phyloP scores from a whole-genome alignment of 2,888 invertebrate genomes.

The Acronicta alni region DNA sequence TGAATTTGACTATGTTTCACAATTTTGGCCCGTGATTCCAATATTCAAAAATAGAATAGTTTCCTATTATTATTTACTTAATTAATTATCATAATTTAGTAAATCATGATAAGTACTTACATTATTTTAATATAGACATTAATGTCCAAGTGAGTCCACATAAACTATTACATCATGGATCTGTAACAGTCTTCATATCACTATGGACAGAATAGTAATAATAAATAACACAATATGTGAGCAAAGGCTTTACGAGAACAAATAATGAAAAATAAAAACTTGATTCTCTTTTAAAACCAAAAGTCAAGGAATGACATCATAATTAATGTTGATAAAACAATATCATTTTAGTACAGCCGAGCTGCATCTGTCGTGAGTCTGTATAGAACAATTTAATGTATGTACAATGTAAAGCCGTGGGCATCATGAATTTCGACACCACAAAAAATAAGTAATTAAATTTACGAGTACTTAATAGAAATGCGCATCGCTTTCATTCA shows the following conservation, averaged over 20 bases:
- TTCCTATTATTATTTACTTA: conserved; percentile 60
- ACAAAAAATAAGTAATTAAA: conserved; percentile 34
- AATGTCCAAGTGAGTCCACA: conserved; percentile 59
- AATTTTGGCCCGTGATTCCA: conserved; percentile 86
- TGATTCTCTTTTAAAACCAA: conserved; percentile 63
- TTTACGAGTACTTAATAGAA: conserved; percentile 42
- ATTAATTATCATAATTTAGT: conserved; percentile 61
- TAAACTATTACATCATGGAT: conserved; percentile 64
- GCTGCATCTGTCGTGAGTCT: conserved; percentile 38
- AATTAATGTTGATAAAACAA: conserved; percentile 56
- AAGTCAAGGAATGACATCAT: conserved; percentile 73
- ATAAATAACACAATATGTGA: conserved; percentile 83
- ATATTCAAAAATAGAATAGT: conserved; percentile 73
- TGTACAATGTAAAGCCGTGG: conserved; percentile 49
- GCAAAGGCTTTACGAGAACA: conserved; percentile 74
- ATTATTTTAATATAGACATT: conserved; percentile 58
- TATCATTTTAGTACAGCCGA: conserved; percentile 50
- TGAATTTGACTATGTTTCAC: conserved; percentile 84
- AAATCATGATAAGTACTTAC: conserved; percentile 75
- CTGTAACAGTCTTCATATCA: conserved; percentile 70
- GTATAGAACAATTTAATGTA: conserved; percentile 39
- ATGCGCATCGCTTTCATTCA: conserved; percentile 44
- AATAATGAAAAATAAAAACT: conserved; percentile 60
- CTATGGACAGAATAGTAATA: conserved; percentile 69
- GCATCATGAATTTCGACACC: conserved; percentile 34